phyloP scores from a whole-genome alignment of 1,140 invertebrate species.

The Aphaenogaster ashmeadi region DNA sequence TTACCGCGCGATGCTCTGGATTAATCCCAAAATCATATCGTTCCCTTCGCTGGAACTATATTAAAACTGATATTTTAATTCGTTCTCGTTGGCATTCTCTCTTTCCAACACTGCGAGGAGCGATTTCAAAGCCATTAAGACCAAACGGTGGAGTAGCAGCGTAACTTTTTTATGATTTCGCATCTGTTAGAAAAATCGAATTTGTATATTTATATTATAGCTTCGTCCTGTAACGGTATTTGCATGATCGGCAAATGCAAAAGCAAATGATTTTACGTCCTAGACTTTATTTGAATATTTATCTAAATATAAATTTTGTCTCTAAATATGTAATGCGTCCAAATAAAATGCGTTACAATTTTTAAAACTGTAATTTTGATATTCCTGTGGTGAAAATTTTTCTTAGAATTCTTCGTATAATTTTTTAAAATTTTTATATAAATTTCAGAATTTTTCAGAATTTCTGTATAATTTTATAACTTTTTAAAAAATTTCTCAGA shows the following conservation, averaged over 20 bases:
- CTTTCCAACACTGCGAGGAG: not conserved
- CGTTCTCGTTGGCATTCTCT: not conserved
- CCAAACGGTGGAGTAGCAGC: not conserved
- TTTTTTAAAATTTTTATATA: no score
- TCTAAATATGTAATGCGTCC: no score
- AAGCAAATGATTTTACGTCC: not conserved
- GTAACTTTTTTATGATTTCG: not conserved
- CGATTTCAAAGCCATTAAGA: not conserved
- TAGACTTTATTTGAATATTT: not conserved
- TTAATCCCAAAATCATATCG: slow-evolving; percentile 37
- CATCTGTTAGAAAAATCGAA: not conserved
- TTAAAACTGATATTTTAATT: slow-evolving; percentile 19
- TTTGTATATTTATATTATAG: not conserved
- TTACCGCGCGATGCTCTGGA: not conserved
- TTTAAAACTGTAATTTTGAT: no score
- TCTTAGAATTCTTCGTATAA: no score
- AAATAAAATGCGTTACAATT: no score
- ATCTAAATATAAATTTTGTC: not conserved
- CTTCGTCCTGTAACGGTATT: not conserved
- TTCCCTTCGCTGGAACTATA: not conserved
- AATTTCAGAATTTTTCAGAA: no score
- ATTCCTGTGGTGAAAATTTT: no score
- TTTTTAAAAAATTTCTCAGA: no score
- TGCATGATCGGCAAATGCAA: not conserved
- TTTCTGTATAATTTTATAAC: no score